Evolutionary conservation across 1,140 invertebrate genomes (phyloP), one percentile per base, ranked within the genome.

Genomic region (Plectrocnemia conspersa): DNA sequence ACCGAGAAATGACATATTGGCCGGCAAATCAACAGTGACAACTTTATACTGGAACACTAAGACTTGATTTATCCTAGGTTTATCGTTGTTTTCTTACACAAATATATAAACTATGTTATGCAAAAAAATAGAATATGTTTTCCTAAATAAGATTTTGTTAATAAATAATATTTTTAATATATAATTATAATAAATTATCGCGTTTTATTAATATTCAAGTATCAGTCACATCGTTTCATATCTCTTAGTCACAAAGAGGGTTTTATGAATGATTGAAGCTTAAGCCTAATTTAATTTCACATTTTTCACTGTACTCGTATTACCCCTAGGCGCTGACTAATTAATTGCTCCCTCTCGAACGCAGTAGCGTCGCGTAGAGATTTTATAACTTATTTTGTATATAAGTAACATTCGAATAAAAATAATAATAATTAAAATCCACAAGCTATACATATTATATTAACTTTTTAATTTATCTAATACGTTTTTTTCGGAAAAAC

Each of bases 201-300:
- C n/a, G n/a, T n/a, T n/a, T n/a, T n/a, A n/a, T n/a, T n/a, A n/a
- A n/a, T n/a, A n/a, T n/a, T n/a, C n/a, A n/a, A n/a, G n/a, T n/a
- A n/a, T n/a, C n/a, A n/a, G n/a, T n/a, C n/a, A n/a, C n/a, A n/a
- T n/a, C n/a, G n/a, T n/a, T n/a, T n/a, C n/a, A n/a, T n/a, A 15
- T 16, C 23, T 46, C 23, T 46, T 27, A 16, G 13, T 3, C 27
- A 33, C 36, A 50, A 50, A 38, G 33, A 38, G 40, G 22, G 47
- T 24, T 50, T 50, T 50, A 10, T 22, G 22, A 24, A 40, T 44
- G 50, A 52, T 41, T 41, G 50, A 41, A 44, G 36, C 38, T 52
- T 13, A 52, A 22, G 15, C 24, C 24, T 52, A 52, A 52, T 52
- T 52, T 52, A 44, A 52, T 52, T 52, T 52, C 38, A 22, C 47